Evolutionary conservation across 1,140 invertebrate species (phyloP).

Genomic region (Oreohelix idahoensis): DNA sequence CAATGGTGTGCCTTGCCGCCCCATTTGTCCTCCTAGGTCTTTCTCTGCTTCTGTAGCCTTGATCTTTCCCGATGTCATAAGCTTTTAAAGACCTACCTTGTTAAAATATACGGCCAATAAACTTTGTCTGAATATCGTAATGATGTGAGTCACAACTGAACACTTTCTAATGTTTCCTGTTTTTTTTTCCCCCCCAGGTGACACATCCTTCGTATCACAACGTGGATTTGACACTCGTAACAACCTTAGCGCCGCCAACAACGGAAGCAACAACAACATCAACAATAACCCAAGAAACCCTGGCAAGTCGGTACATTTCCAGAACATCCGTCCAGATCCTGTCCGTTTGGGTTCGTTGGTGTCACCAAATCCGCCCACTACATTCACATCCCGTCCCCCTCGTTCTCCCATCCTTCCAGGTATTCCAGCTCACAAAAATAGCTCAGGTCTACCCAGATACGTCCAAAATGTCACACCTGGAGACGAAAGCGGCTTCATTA

Average conservation of each 20-base stretch:
- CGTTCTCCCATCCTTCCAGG: neutral
- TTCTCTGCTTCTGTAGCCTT: no score
- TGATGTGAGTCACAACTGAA: no score
- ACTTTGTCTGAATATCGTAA: no score
- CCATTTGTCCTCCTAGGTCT: no score
- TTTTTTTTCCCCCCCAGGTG: conserved; percentile 37
- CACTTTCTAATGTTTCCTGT: no score
- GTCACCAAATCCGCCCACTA: neutral
- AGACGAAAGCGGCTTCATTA: conserved; percentile 8
- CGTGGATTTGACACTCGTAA: conserved; percentile 31
- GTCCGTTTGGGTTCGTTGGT: neutral
- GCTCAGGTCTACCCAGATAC: neutral
- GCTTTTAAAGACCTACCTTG: no score
- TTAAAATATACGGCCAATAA: no score
- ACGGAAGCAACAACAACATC: conserved; percentile 10
- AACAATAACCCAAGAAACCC: neutral
- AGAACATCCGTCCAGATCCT: conserved; percentile 37
- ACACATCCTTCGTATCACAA: conserved; percentile 38
- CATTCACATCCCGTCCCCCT: neutral
- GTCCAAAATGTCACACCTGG: conserved; percentile 11
- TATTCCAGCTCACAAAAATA: neutral
- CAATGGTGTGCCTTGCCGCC: no score
- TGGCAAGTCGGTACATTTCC: conserved; percentile 25
- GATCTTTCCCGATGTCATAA: no score
- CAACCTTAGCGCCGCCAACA: conserved; percentile 41